Conservation (phyloP, 23 tunicate genomes). For the Oikopleura dioica region DNA sequence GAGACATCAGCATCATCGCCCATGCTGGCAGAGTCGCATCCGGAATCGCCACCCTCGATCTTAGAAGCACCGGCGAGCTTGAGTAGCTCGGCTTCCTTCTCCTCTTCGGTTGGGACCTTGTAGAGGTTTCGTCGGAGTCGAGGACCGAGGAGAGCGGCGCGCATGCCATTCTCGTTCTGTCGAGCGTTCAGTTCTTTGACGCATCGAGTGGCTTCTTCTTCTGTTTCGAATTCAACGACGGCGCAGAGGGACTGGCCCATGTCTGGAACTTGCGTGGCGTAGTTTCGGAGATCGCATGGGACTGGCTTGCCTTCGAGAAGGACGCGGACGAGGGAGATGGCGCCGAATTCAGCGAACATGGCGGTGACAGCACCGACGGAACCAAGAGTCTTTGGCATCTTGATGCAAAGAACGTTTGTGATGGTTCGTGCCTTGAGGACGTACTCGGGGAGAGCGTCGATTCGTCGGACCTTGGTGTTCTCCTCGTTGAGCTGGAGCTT, state of each 20-base stretch:
- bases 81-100: slow-evolving; percentile 6
- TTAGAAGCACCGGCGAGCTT: not conserved
- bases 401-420: slow-evolving; percentile 14
- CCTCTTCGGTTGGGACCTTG: slow-evolving; percentile 13
- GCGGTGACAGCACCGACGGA: slow-evolving; percentile 12
- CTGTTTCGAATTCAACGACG: slow-evolving; percentile 10
- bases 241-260: slow-evolving; percentile 1
- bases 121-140: slow-evolving; percentile 1
- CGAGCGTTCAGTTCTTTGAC: not conserved
- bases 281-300: slow-evolving; percentile 6
- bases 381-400: slow-evolving; percentile 8
- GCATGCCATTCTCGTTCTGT: not conserved
- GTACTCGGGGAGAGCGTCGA: slow-evolving; percentile 13
- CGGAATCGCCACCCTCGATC: slow-evolving; percentile 12
- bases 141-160: slow-evolving; percentile 3
- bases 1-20: slow-evolving; percentile 13
- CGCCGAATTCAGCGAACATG: slow-evolving; percentile 5
- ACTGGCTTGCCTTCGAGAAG: slow-evolving; percentile 12
- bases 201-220: slow-evolving; percentile 11
- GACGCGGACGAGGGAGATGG: slow-evolving; percentile 11
- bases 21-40: not conserved
- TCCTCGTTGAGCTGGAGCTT: slow-evolving; percentile 16
- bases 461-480: slow-evolving; percentile 21
- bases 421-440: slow-evolving; percentile 8
- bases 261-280: slow-evolving; percentile 12